These are phyloP conservation scores for Carabus problematicus DNA, from an alignment of 2,888 invertebrate genomes.

Conservation along the genomic window DNA sequence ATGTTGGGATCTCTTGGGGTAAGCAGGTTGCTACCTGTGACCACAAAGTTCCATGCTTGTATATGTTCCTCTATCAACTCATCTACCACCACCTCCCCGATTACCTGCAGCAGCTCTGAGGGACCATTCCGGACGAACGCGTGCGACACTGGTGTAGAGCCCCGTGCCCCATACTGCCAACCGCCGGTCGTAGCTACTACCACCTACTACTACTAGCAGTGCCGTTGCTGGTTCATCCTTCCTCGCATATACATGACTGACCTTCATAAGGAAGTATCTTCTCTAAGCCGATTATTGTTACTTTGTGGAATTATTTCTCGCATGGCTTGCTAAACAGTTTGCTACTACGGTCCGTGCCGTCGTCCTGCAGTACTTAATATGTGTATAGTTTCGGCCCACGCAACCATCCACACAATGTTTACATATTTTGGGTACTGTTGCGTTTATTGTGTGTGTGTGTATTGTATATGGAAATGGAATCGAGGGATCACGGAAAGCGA, in stretches of 20 bases:
- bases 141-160: conserved; percentile 17
- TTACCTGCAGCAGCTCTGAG: conserved; percentile 9
- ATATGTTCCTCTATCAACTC: too few species aligned
- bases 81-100: neutral
- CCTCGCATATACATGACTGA: conserved; percentile 36
- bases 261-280: conserved; percentile 42
- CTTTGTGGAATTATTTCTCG: conserved; percentile 57
- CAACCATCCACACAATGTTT: too few species aligned
- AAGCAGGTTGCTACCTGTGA: too few species aligned
- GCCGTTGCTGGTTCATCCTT: conserved; percentile 8
- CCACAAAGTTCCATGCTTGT: too few species aligned
- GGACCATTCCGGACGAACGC: conserved; percentile 42
- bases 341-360: conserved; percentile 6
- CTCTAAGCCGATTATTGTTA: conserved; percentile 57
- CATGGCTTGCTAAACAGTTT: conserved; percentile 52
- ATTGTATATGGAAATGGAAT: too few species aligned
- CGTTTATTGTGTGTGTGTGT: too few species aligned
- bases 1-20: too few species aligned
- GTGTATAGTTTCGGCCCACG: too few species aligned
- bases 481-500: too few species aligned
- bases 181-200: neutral
- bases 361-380: too few species aligned
- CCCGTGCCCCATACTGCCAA: neutral
- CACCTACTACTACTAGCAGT: neutral
- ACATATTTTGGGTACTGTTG: too few species aligned